phyloP scores from a whole-genome alignment of 2,797 vertebrate species.

The Leptoclinus maculatus region DNA sequence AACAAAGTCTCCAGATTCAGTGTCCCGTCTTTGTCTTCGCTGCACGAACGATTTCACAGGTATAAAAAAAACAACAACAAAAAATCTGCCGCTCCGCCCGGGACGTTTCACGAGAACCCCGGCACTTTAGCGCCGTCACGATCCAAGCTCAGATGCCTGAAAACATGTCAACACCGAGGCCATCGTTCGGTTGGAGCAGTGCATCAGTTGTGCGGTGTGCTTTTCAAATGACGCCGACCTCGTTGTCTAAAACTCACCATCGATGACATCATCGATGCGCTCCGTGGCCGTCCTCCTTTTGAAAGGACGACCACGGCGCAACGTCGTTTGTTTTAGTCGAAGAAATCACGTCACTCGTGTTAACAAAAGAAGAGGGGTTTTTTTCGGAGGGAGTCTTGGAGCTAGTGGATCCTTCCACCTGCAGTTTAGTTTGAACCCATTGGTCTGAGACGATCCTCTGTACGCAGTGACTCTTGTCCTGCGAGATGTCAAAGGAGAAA shows the following conservation, averaged over 20 bases:
- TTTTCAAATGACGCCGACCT: background rate
- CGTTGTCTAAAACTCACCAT: background rate
- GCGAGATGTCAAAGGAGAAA: conserved; percentile 42
- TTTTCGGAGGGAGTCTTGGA: background rate
- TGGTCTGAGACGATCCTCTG: conserved; percentile 34
- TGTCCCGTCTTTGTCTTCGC: background rate
- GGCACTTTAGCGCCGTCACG: background rate
- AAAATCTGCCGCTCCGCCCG: no score
- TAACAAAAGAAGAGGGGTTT: background rate
- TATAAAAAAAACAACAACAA: no score
- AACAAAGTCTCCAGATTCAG: background rate
- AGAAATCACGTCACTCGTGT: background rate
- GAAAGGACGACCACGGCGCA: background rate
- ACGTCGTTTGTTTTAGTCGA: background rate
- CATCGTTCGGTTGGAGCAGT: background rate
- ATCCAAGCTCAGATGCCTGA: background rate
- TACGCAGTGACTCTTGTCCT: conserved; percentile 17
- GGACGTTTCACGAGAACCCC: no score
- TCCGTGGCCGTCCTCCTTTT: background rate
- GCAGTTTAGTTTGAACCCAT: conserved; percentile 8
- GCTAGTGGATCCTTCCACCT: conserved; percentile 10
- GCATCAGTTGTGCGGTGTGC: background rate
- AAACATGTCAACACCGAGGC: background rate
- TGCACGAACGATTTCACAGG: background rate
- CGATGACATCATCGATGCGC: background rate